These are phyloP conservation scores for Peucedramus taeniatus DNA, from an alignment of 2,113 vertebrate genomes.

Conservation along the genomic window DNA sequence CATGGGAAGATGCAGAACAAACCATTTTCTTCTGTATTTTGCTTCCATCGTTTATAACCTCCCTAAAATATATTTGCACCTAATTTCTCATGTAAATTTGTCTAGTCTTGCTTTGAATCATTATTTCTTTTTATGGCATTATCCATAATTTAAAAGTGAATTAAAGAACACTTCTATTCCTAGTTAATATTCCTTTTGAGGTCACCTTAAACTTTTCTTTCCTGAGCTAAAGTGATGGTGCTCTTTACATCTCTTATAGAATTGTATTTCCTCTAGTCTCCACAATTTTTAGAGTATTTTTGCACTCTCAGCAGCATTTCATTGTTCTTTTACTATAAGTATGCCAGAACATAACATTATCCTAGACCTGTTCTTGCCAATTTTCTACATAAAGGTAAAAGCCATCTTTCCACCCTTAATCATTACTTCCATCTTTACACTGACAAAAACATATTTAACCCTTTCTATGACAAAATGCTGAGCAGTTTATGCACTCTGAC, in stretches of 20 bases:
- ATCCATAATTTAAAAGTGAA: not conserved
- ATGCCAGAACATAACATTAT: not conserved
- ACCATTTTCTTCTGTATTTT: not conserved
- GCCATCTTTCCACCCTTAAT: not conserved
- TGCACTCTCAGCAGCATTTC: not conserved
- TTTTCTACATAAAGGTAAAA: not conserved
- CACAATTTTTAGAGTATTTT: not conserved
- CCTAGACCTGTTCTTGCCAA: not conserved
- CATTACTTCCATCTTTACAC: not conserved
- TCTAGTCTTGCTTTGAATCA: not conserved
- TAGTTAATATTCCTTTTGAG: not conserved
- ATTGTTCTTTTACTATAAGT: not conserved
- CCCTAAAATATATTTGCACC: not conserved
- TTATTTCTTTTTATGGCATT: not conserved
- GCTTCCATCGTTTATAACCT: not conserved
- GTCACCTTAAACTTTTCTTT: not conserved
- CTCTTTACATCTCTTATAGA: not conserved
- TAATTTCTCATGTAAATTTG: not conserved
- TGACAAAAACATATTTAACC: not conserved
- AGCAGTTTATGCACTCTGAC: not conserved
- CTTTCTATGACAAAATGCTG: not conserved
- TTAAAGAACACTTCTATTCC: not conserved
- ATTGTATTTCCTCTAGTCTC: not conserved
- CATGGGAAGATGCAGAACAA: not conserved
- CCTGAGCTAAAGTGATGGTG: not conserved